A percentile compares a stretch with the other conserved stretches of the same genome.
Evolutionary conservation across 2,888 invertebrate genomes (phyloP).

Genomic region (Rhodophaea formosa): DNA sequence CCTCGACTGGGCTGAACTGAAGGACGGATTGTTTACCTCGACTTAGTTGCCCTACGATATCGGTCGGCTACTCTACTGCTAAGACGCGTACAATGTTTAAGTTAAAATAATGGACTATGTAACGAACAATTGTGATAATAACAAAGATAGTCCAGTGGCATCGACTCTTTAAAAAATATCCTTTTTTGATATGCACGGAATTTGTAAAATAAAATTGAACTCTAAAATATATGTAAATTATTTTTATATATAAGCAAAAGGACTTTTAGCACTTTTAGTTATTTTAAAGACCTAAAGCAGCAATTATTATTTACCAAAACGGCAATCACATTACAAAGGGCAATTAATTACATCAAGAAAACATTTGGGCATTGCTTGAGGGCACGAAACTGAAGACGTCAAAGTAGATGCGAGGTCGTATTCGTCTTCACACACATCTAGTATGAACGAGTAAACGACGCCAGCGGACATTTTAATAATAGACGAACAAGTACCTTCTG

Average conservation of each 20-base stretch:
- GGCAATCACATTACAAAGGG: not conserved
- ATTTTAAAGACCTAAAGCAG: too few relatives aligned
- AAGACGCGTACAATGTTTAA: not conserved
- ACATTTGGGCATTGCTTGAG: slow-evolving; percentile 20
- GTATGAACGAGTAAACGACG: slow-evolving; percentile 39
- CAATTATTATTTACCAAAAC: too few relatives aligned
- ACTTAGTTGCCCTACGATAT: slow-evolving; percentile 53
- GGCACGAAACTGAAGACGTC: slow-evolving; percentile 37
- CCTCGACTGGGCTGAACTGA: slow-evolving; percentile 72
- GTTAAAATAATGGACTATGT: not conserved
- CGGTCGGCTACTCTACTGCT: slow-evolving; percentile 21
- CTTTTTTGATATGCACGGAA: too few relatives aligned
- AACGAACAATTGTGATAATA: too few relatives aligned
- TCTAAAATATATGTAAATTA: too few relatives aligned
- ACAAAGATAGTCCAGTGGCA: too few relatives aligned
- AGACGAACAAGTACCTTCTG: slow-evolving; percentile 29
- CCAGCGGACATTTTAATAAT: slow-evolving; percentile 44
- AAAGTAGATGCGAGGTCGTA: slow-evolving; percentile 50
- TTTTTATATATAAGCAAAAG: too few relatives aligned
- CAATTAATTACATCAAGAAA: not conserved
- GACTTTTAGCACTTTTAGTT: too few relatives aligned
- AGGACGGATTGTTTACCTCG: slow-evolving; percentile 69
- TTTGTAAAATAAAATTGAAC: too few relatives aligned
- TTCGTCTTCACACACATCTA: slow-evolving; percentile 31
- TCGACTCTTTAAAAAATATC: too few relatives aligned